A percentile compares a stretch with the other conserved stretches of the same genome.
Conservation (phyloP, 2,113 vertebrate species). For the Callorhinus ursinus region DNA sequence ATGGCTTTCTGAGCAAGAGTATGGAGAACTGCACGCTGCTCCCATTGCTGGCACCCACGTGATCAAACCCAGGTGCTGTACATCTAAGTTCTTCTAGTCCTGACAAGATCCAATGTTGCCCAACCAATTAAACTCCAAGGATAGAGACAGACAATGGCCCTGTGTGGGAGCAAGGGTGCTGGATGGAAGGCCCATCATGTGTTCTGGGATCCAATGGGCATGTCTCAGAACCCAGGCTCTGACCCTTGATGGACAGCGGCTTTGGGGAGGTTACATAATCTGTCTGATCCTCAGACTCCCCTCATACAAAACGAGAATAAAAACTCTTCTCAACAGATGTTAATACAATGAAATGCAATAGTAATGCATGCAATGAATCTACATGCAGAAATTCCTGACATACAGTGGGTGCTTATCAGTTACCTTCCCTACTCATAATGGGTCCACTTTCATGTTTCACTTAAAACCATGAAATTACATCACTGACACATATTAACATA, state of each 20-base stretch:
- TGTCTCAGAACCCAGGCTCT: not conserved
- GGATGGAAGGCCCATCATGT: not conserved
- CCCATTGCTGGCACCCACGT: fast-evolving
- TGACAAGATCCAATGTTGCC: not conserved
- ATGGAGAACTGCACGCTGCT: not conserved
- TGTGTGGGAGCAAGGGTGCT: too few relatives aligned
- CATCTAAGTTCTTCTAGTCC: not conserved
- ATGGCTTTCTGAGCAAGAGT: not conserved
- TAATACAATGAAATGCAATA: not conserved
- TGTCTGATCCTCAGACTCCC: not conserved
- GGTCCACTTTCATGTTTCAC: not conserved
- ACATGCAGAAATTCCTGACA: not conserved
- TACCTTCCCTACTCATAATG: not conserved
- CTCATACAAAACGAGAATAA: not conserved
- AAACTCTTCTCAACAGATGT: not conserved
- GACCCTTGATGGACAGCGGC: not conserved
- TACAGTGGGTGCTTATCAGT: not conserved
- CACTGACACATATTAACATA: fast-evolving
- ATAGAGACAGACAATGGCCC: fast-evolving
- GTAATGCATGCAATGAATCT: not conserved
- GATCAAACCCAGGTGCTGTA: not conserved
- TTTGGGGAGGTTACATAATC: not conserved
- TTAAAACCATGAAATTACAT: not conserved
- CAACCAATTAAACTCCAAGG: not conserved
- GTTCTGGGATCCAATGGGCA: fast-evolving